Percentiles rank a stretch among this genome's conserved stretches.
These are phyloP conservation scores for Naja naja DNA, from an alignment of 2,113 vertebrate species.

Conservation along the genomic window DNA sequence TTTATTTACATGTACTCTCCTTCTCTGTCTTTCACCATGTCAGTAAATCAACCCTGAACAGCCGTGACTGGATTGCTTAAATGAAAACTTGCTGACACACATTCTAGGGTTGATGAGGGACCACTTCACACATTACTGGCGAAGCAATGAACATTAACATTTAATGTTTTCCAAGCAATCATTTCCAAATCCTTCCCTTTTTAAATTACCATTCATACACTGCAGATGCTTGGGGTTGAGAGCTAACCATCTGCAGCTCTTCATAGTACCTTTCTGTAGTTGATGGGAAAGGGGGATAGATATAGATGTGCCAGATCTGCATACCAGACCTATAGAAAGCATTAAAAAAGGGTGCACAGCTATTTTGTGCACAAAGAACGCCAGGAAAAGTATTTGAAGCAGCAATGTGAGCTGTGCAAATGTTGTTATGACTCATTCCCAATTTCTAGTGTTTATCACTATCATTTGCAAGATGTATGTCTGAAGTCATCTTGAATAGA, in stretches of 20 bases:
- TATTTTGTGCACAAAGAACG: background rate
- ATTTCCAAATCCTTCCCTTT: background rate
- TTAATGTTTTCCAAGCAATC: background rate
- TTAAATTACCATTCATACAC: background rate
- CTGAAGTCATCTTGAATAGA: background rate
- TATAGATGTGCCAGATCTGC: background rate
- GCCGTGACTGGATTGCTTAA: background rate
- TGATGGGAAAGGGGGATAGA: background rate
- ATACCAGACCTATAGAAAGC: background rate
- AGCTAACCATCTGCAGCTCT: background rate
- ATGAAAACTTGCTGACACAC: background rate
- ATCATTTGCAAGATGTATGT: background rate
- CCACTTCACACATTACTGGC: background rate
- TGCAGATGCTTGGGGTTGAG: background rate
- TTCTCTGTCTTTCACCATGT: background rate
- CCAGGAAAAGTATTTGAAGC: background rate
- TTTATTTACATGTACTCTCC: background rate
- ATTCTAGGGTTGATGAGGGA: background rate
- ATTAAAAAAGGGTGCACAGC: background rate
- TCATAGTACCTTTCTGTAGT: background rate
- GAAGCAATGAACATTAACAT: background rate
- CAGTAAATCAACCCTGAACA: background rate
- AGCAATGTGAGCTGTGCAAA: background rate
- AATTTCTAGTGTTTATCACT: background rate
- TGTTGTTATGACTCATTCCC: background rate